A percentile compares a stretch with the other conserved stretches of the same genome.
These are phyloP conservation scores for Drosophila nasuta DNA, from an alignment of 1,140 invertebrate genomes.

Conservation along the genomic window DNA sequence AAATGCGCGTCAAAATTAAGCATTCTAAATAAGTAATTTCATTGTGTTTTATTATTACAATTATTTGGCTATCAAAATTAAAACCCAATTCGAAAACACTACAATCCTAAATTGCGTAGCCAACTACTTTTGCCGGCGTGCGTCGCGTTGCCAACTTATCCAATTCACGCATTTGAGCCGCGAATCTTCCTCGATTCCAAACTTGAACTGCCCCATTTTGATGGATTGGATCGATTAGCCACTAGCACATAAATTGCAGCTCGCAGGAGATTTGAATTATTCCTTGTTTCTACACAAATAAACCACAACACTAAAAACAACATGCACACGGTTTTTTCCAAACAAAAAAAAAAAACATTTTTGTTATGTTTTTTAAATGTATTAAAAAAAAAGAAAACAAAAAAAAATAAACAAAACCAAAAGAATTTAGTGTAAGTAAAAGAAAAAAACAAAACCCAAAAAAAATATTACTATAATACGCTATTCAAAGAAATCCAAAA, in stretches of 20 bases:
- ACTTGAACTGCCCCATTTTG: slow-evolving; percentile 17
- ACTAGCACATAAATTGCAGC: slow-evolving; percentile 69
- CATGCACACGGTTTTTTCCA: slow-evolving; percentile 56
- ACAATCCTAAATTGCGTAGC: slow-evolving; percentile 60
- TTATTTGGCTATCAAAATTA: slow-evolving; percentile 53
- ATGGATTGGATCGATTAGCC: slow-evolving; percentile 68
- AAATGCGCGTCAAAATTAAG: slow-evolving; percentile 61
- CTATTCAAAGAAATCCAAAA: slow-evolving; percentile 84
- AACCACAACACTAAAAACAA: slow-evolving; percentile 56
- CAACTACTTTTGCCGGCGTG: slow-evolving; percentile 26
- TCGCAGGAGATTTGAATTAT: slow-evolving; percentile 74
- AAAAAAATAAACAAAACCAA: slow-evolving; percentile 27
- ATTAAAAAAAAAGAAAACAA: slow-evolving; percentile 54
- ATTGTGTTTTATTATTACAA: slow-evolving; percentile 40
- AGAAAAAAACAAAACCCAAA: slow-evolving; percentile 44
- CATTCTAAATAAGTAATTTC: slow-evolving; percentile 31
- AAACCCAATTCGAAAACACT: slow-evolving; percentile 28
- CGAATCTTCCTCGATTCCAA: slow-evolving; percentile 43
- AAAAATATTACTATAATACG: slow-evolving; percentile 74
- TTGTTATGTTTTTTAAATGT: slow-evolving; percentile 72
- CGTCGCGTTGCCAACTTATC: slow-evolving; percentile 38
- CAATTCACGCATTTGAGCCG: slow-evolving; percentile 37
- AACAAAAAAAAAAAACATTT: slow-evolving; percentile 43
- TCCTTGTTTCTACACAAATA: slow-evolving; percentile 60
- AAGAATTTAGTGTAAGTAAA: slow-evolving; percentile 48